A percentile compares a stretch with the other conserved stretches of the same genome.
phyloP scores from a whole-genome alignment of 1,140 invertebrate species.

The Goniozus legneri region DNA sequence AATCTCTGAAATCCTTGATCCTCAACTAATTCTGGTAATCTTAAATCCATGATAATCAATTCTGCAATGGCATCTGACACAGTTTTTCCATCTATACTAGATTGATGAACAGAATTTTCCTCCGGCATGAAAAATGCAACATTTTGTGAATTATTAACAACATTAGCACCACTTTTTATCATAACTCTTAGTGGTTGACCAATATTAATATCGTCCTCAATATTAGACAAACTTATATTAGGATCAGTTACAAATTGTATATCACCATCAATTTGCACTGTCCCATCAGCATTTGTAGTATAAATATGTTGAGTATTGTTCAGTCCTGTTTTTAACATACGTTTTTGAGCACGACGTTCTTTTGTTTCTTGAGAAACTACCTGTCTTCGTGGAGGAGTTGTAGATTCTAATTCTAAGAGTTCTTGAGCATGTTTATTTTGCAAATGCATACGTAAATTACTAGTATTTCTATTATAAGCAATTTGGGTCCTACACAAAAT shows the following conservation, averaged over 20 bases:
- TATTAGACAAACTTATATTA: conserved; percentile 37
- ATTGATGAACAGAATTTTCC: conserved; percentile 27
- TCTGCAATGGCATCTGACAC: conserved; percentile 52
- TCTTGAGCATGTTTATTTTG: conserved; percentile 60
- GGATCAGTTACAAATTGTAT: conserved; percentile 52
- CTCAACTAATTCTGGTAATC: conserved; percentile 53
- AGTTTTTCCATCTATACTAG: conserved; percentile 35
- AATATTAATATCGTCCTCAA: conserved; percentile 44
- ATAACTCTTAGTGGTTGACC: conserved; percentile 42
- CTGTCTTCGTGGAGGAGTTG: conserved; percentile 36
- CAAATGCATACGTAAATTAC: conserved; percentile 60
- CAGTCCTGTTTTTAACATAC: conserved; percentile 38
- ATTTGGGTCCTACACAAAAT: conserved; percentile 62
- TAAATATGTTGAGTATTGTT: conserved; percentile 45
- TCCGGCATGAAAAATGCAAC: conserved; percentile 37
- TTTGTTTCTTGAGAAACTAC: conserved; percentile 39
- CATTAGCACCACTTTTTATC: conserved; percentile 35
- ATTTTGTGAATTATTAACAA: conserved; percentile 27
- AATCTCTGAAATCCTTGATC: conserved; percentile 55
- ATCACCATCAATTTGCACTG: conserved; percentile 51
- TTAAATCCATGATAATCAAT: conserved; percentile 53
- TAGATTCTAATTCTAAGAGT: conserved; percentile 49
- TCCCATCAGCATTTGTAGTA: conserved; percentile 50
- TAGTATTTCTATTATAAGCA: conserved; percentile 64
- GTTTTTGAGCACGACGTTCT: conserved; percentile 47